Evolutionary conservation across 2,797 vertebrate genomes (phyloP), one percentile per base, ranked within the genome.

Genomic region (Gadopsis marmoratus): DNA sequence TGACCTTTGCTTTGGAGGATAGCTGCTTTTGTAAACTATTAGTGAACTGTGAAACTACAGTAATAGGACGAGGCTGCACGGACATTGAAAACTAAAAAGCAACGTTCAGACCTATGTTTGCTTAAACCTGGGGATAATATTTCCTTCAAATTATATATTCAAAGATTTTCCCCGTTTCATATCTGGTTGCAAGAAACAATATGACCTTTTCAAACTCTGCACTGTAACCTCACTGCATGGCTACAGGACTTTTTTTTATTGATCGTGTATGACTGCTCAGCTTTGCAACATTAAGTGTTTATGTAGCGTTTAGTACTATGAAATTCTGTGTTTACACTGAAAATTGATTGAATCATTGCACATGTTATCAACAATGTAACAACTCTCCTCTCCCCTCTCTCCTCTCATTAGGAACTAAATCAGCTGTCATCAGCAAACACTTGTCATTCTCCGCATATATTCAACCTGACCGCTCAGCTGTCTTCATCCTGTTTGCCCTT

Each of bases 391-490:
- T 9, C 3, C 23, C 37, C 37, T 37, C 37, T 31, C 19, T 29
- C 33, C 41, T n/a, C 50, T 70, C 14, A 63, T 77, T 73, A 71
- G 8, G 26, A 60, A 11, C 47, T 54, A 13, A 61, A 68, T 48
- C 39, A 45, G 63, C 43, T 51, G 23, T 51, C 61, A 68, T 72
- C 53, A 76, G 48, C 54, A 64, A 78, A 62, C 62, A 56, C 62
- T 39, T 61, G 39, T 64, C 48, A 47, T 41, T 53, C 41, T 47
- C 29, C 31, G 70, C 67, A 65, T 31, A 29, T 13, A 51, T 23
- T 71, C 19, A 74, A 55, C 60, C 47, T 47, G 48, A 43, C 29
- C 4, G 0, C 29, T 35, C 48, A 23, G 19, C 50, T 71, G 37
- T 65, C 66, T 56, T 66, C 11, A 4, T 19, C 17, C 43, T 50